These are phyloP conservation scores for Epinephelus fuscoguttatus DNA, from an alignment of 2,113 vertebrate genomes.

Conservation along the genomic window DNA sequence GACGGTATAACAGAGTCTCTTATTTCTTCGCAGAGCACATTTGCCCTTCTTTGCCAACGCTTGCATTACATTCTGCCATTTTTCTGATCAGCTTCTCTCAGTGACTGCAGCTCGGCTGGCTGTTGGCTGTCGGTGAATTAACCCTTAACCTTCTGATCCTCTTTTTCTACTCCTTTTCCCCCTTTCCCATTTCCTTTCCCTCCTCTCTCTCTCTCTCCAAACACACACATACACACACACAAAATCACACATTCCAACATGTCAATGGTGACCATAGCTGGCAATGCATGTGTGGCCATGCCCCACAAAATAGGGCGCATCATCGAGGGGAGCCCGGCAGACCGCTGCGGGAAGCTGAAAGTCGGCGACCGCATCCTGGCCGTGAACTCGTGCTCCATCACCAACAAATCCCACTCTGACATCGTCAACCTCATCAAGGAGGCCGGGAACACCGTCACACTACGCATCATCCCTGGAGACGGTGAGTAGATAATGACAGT, in stretches of 20 bases:
- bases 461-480: slow-evolving; percentile 98
- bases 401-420: slow-evolving; percentile 99
- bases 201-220: slow-evolving; percentile 60
- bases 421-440: slow-evolving; percentile 99
- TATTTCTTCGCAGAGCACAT: slow-evolving; percentile 33
- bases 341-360: slow-evolving; percentile 99
- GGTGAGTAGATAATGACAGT: slow-evolving; percentile 84
- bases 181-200: slow-evolving; percentile 80
- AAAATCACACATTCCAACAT: slow-evolving; percentile 58
- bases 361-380: slow-evolving; percentile 99
- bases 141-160: slow-evolving; percentile 93
- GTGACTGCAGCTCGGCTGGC: slow-evolving; percentile 90
- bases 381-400: slow-evolving; percentile 97
- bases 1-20: slow-evolving; percentile 13
- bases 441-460: slow-evolving; percentile 98
- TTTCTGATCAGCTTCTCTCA: slow-evolving; percentile 83
- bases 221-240: slow-evolving; percentile 55
- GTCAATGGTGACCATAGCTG: slow-evolving; percentile 91
- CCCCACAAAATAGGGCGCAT: slow-evolving; percentile 99
- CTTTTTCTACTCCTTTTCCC: slow-evolving; percentile 87
- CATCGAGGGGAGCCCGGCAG: slow-evolving; percentile 98
- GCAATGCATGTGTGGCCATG: slow-evolving; percentile 99
- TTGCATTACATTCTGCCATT: slow-evolving; percentile 80
- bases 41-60: slow-evolving; percentile 79
- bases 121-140: slow-evolving; percentile 90